Evolutionary conservation across 2,113 vertebrate genomes (phyloP).

Genomic region (Amblyornis subalaris): DNA sequence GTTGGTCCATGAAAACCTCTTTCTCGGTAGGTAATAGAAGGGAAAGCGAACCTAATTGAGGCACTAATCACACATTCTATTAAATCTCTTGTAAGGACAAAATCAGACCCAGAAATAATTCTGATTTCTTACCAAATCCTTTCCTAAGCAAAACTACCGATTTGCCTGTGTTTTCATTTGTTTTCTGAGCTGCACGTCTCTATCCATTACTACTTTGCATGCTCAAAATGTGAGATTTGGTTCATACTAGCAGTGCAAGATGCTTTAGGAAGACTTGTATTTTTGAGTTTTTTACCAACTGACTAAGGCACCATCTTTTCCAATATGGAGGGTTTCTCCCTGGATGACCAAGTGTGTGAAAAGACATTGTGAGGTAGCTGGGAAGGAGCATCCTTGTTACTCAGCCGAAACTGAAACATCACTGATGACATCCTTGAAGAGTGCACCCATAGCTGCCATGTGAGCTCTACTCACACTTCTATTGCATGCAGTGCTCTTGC

Average conservation of each 20-base stretch:
- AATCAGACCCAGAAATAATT: background rate
- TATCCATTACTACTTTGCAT: background rate
- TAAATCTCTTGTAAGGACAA: background rate
- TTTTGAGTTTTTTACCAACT: background rate
- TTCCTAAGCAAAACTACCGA: background rate
- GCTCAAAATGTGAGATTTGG: background rate
- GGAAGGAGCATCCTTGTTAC: background rate
- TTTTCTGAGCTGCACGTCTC: background rate
- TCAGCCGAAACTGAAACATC: background rate
- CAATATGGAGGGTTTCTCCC: background rate
- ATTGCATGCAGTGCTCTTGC: background rate
- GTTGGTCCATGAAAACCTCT: background rate
- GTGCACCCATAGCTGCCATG: background rate
- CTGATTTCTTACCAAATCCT: background rate
- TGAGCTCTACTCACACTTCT: background rate
- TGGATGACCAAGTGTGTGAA: background rate
- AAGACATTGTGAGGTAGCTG: background rate
- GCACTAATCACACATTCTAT: background rate
- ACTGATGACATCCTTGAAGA: background rate
- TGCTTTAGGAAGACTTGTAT: background rate
- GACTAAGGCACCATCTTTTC: background rate
- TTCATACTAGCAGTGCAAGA: background rate
- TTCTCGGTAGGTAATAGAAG: background rate
- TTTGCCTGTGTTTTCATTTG: background rate
- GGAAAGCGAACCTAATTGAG: background rate